Evolutionary conservation across 1,140 invertebrate genomes (phyloP), one percentile per base, ranked within the genome.

Genomic region (Drosophila ogumai): DNA sequence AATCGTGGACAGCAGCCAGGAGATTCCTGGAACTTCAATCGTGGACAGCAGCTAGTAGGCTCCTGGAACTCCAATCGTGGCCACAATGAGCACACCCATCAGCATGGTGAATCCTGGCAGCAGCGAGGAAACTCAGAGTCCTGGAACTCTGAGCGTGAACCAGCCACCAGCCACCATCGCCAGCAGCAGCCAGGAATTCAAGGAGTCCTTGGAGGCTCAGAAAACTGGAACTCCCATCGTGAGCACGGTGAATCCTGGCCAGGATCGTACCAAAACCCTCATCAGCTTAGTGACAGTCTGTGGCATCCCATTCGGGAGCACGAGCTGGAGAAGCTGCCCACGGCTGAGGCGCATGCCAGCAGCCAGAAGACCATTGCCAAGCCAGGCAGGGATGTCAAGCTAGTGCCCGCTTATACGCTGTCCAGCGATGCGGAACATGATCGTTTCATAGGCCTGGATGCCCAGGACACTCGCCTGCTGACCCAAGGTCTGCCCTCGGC

Each of bases 401-500:
- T 50, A 34, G 74, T 72, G 46, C 64, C 81, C 8, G 19, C 64
- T 66, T 49, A 60, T 13, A 60, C 32, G 55, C 17, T 87, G 15
- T 80, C 76, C 68, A 58, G 58, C 57, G 64, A 65, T 47, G 19
- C 73, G 13, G 66, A 88, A 17, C 50, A 64, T 49, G 52, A 76
- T 61, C 76, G 76, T 32, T 49, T 61, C 31, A 52, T 87, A 44
- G 76, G 75, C 15, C n/a, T 66, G 68, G 73, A 64, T 65, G 28
- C 64, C 36, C 41, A 50, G 44, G 72, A 66, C 17, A 43, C 40
- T 32, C 50, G 60, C 3, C 46, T 88, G 17, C 43, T 87, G 19
- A 50, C n/a, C 13, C 80, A 84, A 46, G 69, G 80, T 6, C 34
- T 87, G 64, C 84, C 81, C 1, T 64, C 68, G 4, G 59, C 38